These are phyloP conservation scores for Acanthornis magna DNA, from an alignment of 2,797 vertebrate species.

Conservation along the genomic window DNA sequence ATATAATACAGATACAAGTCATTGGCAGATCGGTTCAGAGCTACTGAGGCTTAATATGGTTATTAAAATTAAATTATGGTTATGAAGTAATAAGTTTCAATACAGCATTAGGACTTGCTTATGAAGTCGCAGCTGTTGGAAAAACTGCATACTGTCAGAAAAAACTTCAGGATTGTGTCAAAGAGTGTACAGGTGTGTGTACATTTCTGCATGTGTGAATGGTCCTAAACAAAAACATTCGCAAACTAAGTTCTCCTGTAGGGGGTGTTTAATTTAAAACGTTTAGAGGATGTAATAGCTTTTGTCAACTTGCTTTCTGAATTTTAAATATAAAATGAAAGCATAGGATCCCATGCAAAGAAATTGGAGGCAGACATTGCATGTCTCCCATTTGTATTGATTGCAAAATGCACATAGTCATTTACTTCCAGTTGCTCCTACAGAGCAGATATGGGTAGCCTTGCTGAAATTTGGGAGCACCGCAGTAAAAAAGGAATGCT, in stretches of 20 bases:
- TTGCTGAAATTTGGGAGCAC: not conserved
- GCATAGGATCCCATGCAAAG: not conserved
- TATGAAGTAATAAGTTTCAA: not conserved
- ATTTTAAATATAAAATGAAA: not conserved
- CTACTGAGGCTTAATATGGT: not conserved
- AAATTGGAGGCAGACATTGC: not conserved
- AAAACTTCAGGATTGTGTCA: not conserved
- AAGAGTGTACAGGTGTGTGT: not conserved
- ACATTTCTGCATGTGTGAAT: not conserved
- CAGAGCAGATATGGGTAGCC: not conserved
- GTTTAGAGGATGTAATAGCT: not conserved
- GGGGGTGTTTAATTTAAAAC: not conserved
- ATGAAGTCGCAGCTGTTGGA: not conserved
- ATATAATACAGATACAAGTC: not conserved
- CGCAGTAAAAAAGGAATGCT: not conserved
- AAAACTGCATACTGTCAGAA: not conserved
- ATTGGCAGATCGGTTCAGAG: not conserved
- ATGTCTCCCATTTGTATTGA: fast-evolving
- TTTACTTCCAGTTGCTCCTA: not conserved
- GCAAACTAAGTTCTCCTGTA: not conserved
- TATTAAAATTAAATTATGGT: not conserved
- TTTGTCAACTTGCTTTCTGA: not conserved
- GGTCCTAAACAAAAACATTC: not conserved
- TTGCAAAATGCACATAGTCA: not conserved
- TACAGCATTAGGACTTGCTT: not conserved